Conservation (phyloP, 2,113 vertebrate genomes). For the Malurus alboscapulatus region DNA sequence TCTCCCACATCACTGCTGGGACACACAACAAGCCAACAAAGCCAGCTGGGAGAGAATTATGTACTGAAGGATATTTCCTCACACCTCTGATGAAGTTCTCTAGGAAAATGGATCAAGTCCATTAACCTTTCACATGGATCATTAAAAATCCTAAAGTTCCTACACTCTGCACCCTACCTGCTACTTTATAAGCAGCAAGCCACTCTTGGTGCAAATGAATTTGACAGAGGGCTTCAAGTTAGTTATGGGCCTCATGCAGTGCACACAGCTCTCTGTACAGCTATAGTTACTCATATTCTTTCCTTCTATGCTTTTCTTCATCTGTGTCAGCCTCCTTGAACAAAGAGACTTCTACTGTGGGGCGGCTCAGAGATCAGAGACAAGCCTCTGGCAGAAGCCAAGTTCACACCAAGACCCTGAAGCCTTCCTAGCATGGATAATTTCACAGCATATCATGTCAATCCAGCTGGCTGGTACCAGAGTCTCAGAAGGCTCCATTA, state of each 20-base stretch:
- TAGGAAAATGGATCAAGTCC: background rate
- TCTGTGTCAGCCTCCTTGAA: background rate
- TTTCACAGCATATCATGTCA: rapidly evolving
- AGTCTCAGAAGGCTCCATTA: background rate
- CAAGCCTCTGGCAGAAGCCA: background rate
- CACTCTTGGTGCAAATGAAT: background rate
- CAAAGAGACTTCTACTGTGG: background rate
- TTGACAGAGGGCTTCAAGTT: background rate
- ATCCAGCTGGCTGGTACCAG: background rate
- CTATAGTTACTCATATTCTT: background rate
- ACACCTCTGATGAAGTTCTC: background rate
- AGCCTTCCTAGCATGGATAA: rapidly evolving
- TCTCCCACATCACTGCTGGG: background rate
- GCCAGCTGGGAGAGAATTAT: background rate
- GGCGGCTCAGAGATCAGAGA: background rate
- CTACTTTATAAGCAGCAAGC: background rate
- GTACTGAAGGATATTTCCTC: background rate
- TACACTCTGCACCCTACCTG: background rate
- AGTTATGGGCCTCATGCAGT: background rate
- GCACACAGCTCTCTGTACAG: rapidly evolving
- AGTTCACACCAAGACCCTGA: background rate
- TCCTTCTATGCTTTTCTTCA: background rate
- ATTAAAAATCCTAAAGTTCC: background rate
- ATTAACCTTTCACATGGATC: background rate
- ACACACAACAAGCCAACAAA: background rate